Base-by-base conservation (phyloP, 1,140 invertebrate genomes). In the Parasteatoda tepidariorum region DNA sequence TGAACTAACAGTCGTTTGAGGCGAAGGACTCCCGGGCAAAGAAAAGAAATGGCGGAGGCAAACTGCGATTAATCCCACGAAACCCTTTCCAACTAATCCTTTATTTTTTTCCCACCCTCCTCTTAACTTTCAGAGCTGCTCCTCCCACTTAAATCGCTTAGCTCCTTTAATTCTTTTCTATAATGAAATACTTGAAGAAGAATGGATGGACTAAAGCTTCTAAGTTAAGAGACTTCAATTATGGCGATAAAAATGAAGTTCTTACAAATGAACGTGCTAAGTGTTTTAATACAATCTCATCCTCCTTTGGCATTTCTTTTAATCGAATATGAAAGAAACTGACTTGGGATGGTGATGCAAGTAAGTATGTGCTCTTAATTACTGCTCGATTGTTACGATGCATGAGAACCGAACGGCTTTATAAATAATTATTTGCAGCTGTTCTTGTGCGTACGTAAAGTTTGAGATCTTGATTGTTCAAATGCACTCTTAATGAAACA, bases 211-310 rank as follows among this genome's bases (percentile, higher is more conserved):
- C 66, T 38, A 59, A 75, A 55, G 59, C n/a, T 38, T 15, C 57
- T 62, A n/a, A 30, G 54, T 57, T 62, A 75, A 75, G 73, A 55
- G 73, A 41, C 26, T 38, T 57, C 55, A 75, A 75, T 75, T 75
- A 75, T 75, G 31, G 18, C 9, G 34, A 62, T 38, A 75, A 75
- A 75, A 75, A 62, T 75, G 26, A 54, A 57, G 30, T 22, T 26
- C 54, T 24, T 15, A 28, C n/a, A 73, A 73, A 61, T 62, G 57
- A 3, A 62, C 26, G 55, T 28, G 33, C 30, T 62, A 75, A 71
- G 48, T 71, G 68, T 15, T 34, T 24, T 71, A 71, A 75, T 48
- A 26, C 0, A 22, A 18, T 26, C 41, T 48, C 18, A 48, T 9
- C 41, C 7, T 48, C 18, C 41, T 9, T 18, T 7, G 7, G 41